phyloP scores from a whole-genome alignment of 1,140 invertebrate genomes.

The Heliconius eleuchia region DNA sequence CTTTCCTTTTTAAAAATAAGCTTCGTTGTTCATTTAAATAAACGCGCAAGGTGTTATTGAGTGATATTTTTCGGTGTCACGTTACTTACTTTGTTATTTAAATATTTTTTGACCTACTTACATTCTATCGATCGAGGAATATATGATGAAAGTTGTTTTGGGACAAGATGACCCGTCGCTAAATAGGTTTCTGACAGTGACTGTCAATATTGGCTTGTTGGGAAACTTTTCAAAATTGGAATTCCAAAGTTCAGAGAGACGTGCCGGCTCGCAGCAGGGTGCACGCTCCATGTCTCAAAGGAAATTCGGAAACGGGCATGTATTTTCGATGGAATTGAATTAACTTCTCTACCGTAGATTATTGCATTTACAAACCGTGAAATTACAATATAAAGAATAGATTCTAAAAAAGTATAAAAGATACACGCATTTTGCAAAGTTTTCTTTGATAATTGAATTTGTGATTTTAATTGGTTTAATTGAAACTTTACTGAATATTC shows the following conservation, averaged over 20 bases:
- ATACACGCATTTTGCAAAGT: not conserved
- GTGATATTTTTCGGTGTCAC: not conserved
- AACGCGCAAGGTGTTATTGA: not conserved
- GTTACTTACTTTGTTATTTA: constrained; percentile 4
- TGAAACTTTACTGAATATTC: too few relatives aligned
- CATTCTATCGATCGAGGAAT: not conserved
- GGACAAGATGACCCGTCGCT: constrained; percentile 49
- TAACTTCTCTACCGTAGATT: constrained; percentile 57
- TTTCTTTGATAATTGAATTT: not conserved
- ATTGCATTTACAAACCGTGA: constrained; percentile 53
- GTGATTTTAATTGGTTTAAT: not conserved
- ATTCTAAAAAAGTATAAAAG: constrained; percentile 10
- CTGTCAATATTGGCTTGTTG: constrained; percentile 76
- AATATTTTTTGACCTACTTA: constrained; percentile 11
- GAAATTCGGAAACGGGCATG: constrained; percentile 73
- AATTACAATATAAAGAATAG: constrained; percentile 48
- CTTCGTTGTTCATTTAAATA: not conserved
- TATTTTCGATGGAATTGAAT: constrained; percentile 72
- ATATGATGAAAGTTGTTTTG: constrained; percentile 32
- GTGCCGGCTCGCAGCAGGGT: constrained; percentile 66
- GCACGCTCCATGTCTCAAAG: constrained; percentile 75
- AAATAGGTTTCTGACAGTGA: constrained; percentile 67
- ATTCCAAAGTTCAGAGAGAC: constrained; percentile 76
- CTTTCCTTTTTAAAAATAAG: not conserved
- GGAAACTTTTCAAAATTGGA: constrained; percentile 81